Evolutionary conservation across 1,140 invertebrate species (phyloP), one percentile per base, ranked within the genome.

Genomic region (Nephila pilipes): DNA sequence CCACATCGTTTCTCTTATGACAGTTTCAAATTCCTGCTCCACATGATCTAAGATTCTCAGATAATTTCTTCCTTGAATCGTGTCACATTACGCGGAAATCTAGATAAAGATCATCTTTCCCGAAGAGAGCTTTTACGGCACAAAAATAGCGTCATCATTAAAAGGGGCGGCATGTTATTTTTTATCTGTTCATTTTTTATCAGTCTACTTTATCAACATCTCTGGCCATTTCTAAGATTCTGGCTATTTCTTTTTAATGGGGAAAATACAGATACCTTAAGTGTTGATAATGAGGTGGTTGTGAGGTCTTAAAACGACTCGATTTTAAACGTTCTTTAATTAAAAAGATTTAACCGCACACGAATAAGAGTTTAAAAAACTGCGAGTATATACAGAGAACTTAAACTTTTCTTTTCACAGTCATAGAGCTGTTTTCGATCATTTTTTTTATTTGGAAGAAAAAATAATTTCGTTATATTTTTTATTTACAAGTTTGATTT

Each of bases 111-210:
- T 75, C 16, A 16, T 18, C 65, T 32, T 46, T 46, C 46, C 16
- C 25, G 25, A 16, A 29, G 69, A 75, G 32, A 75, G 36, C 32
- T 36, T 75, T 75, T 32, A 5, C 12, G 18, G 25, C 18, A 32
- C 3, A 36, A 75, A 75, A 75, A 75, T 75, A 75, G 29, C 69
- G 25, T 18, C 69, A 36, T 75, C 69, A 32, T 75, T 75, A 75
- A 75, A 75, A 18, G 29, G 29, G 14, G 69, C 25, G 16, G 25
- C 36, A 29, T 3, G 65, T 32, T 75, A 14, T 29, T 32, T 75
- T 29, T 75, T 12, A n/a, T n/a, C 25, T 58, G n/a, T 10, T 10
- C 14, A 25, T 12, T 75, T 69, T 75, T 75, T 75, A 75, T 36
- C 69, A 75, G 16, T 29, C 16, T 36, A 3, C 32, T 32, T 75